A percentile compares a stretch with the other conserved stretches of the same genome.
These are phyloP conservation scores for Columba guinea DNA, from an alignment of 2,797 vertebrate genomes.

Conservation along the genomic window DNA sequence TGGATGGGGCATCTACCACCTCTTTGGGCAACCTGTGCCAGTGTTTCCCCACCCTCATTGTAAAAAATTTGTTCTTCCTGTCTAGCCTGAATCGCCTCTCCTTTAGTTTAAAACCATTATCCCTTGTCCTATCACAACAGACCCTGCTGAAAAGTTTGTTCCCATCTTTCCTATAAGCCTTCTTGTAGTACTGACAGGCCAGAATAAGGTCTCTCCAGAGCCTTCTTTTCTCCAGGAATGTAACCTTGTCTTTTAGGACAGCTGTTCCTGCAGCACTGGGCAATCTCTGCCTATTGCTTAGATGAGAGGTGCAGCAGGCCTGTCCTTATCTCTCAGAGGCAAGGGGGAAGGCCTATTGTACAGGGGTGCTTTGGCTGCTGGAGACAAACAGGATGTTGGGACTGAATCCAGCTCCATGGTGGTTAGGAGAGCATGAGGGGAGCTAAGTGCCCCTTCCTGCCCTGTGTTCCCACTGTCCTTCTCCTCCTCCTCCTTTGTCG, in stretches of 20 bases:
- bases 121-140: no score
- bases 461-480: not conserved
- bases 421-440: not conserved
- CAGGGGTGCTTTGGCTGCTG: fast-evolving
- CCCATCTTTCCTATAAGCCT: no score
- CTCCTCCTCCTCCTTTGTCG: not conserved
- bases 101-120: no score
- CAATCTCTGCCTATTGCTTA: not conserved
- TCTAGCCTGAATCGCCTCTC: no score
- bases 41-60: no score
- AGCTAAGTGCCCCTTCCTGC: not conserved
- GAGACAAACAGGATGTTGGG: not conserved
- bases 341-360: not conserved
- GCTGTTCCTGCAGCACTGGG: not conserved
- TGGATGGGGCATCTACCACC: no score
- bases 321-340: not conserved
- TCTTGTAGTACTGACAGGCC: no score
- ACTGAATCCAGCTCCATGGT: not conserved
- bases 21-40: no score
- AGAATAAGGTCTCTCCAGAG: no score
- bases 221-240: no score
- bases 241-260: not conserved
- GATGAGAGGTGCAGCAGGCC: not conserved
- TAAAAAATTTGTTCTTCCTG: no score
- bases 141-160: no score